These are phyloP conservation scores for Amitus sp. DNA, from an alignment of 2,888 invertebrate species.

Conservation along the genomic window DNA sequence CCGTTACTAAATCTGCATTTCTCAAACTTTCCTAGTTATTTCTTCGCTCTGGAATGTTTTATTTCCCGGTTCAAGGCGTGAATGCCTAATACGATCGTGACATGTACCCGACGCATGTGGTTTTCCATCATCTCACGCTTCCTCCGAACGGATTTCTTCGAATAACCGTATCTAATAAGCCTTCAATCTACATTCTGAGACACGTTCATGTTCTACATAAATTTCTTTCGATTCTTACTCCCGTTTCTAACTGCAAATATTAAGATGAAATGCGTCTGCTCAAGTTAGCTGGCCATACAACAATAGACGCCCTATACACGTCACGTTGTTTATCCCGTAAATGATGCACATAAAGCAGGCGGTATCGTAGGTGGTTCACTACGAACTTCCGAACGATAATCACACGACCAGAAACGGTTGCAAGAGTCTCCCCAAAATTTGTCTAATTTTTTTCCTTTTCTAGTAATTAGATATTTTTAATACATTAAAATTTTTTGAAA, in stretches of 20 bases:
- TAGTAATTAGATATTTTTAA: no score
- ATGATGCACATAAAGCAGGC: slow-evolving; percentile 26
- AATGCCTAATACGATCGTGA: background rate
- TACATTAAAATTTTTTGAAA: no score
- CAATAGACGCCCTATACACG: no score
- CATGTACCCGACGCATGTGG: background rate
- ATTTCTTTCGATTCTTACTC: slow-evolving; percentile 6
- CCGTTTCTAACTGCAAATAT: slow-evolving; percentile 24
- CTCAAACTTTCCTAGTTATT: slow-evolving; percentile 16
- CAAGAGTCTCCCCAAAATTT: no score
- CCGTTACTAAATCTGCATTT: slow-evolving; percentile 18
- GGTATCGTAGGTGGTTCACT: no score
- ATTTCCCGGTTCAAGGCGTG: slow-evolving; percentile 6
- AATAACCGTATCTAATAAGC: slow-evolving; percentile 5
- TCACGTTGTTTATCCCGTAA: slow-evolving; percentile 27
- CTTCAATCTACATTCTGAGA: background rate
- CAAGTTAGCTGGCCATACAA: no score
- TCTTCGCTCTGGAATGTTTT: slow-evolving; percentile 17
- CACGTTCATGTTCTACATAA: background rate
- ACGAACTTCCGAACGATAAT: no score
- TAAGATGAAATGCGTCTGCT: slow-evolving; percentile 20
- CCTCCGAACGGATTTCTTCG: background rate
- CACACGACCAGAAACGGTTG: no score
- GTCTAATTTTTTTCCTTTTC: no score
- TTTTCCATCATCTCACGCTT: background rate